Evolutionary conservation across 2,113 vertebrate genomes (phyloP).

Genomic region (Suricata suricatta): DNA sequence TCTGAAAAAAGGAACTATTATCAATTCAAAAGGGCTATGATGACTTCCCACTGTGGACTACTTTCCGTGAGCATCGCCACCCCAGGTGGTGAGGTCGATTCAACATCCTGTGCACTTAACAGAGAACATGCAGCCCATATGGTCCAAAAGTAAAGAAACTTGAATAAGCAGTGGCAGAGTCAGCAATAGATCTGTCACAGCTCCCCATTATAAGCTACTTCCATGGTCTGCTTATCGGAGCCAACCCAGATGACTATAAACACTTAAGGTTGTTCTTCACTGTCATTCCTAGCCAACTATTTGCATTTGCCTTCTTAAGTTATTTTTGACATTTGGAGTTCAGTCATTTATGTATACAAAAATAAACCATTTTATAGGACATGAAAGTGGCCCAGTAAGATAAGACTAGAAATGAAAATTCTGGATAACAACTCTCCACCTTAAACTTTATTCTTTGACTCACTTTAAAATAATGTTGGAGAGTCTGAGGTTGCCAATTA

Average conservation of each 20-base stretch:
- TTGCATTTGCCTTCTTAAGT: conserved; percentile 47
- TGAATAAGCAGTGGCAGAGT: background rate
- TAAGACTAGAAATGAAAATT: background rate
- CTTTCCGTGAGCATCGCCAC: background rate
- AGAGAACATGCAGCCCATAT: background rate
- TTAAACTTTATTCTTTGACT: background rate
- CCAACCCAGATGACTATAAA: background rate
- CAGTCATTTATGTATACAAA: conserved; percentile 39
- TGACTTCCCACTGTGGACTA: background rate
- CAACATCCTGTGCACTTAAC: background rate
- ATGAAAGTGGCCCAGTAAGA: background rate
- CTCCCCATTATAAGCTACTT: background rate
- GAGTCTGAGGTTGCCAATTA: background rate
- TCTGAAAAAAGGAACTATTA: background rate
- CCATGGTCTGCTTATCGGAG: background rate
- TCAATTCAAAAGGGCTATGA: background rate
- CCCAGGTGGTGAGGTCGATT: background rate
- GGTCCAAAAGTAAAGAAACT: background rate
- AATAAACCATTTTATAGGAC: conserved; percentile 54
- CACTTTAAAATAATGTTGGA: conserved; percentile 10
- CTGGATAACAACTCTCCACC: background rate
- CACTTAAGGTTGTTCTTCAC: background rate
- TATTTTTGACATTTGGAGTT: conserved; percentile 57
- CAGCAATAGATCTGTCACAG: background rate
- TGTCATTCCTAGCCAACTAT: background rate